phyloP scores from a whole-genome alignment of 2,113 vertebrate species.

The Eonycteris spelaea region DNA sequence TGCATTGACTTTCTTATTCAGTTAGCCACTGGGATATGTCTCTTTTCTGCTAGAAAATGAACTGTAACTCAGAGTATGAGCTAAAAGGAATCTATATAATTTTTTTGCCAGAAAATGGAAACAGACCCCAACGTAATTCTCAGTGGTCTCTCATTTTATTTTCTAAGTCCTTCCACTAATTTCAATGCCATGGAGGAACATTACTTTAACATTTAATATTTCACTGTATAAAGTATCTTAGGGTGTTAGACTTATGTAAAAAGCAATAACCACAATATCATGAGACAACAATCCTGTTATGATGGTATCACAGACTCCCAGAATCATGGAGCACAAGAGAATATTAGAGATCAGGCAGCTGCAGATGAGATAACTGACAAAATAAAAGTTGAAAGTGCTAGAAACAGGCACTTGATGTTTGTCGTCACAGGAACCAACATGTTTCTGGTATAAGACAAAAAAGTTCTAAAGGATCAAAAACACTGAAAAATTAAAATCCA shows the following conservation, averaged over 20 bases:
- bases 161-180: neutral
- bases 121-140: neutral
- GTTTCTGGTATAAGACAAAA: neutral
- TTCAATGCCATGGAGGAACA: neutral
- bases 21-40: neutral
- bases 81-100: neutral
- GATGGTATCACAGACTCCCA: too few relatives aligned
- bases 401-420: neutral
- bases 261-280: neutral
- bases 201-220: constrained; percentile 22
- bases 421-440: neutral
- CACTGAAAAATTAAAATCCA: neutral
- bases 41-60: constrained; percentile 13
- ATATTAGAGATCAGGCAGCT: neutral
- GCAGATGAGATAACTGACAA: neutral
- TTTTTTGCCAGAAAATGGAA: constrained; percentile 37
- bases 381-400: neutral
- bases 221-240: neutral
- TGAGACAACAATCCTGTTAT: neutral
- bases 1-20: neutral
- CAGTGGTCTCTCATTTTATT: neutral
- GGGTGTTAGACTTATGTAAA: neutral
- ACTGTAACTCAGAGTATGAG: neutral
- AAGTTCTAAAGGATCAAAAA: constrained; percentile 9
- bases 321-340: neutral